Evolutionary conservation across 2,797 vertebrate species (phyloP), one percentile per base, ranked within the genome.

Genomic region (Jordanella pulchra): DNA sequence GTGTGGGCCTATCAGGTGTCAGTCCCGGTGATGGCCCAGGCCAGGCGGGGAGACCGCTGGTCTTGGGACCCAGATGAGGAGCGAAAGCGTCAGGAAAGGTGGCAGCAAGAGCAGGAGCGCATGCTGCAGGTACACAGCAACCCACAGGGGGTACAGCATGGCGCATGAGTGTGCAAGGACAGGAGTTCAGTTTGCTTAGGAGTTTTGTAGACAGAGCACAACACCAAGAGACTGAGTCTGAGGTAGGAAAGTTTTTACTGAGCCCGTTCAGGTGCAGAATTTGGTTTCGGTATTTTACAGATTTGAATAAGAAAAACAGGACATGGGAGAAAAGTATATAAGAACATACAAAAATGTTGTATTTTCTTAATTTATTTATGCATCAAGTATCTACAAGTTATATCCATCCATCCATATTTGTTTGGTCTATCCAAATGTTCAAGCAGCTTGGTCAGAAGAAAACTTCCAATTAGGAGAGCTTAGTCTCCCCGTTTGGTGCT

Each of bases 31-130:
- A 88, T 95, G 91, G 93, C 84, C 90, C 94, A 95, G 92, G 6
- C 66, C 91, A 94, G 93, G 92, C 95, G 91, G 91, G 95, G 89
- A 84, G 96, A 96, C 89, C 95, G 95, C 94, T 96, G 96, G 95
- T 94, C 96, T 47, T 99, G 98, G 97, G 96, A 98, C 94, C 97
- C 97, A 9, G 97, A 99, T 89, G 97, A 99, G 92, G 98, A 99
- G 86, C 95, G 97, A 87, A 96, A 95, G 90, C 95, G 97, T 56
- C 98, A 99, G 92, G 95, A 97, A 85, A 96, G 95, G 82, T 99
- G 98, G 98, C 98, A 99, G 87, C 96, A 95, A 83, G 97, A 98
- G 85, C 97, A 99, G 91, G 97, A 98, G 66, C 96, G 96, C 77
- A 88, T 96, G 87, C 97, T 99, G 89, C 97, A 99, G 97, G 98